Evolutionary conservation across 2,113 vertebrate species (phyloP).

Genomic region (Etia nguti): DNA sequence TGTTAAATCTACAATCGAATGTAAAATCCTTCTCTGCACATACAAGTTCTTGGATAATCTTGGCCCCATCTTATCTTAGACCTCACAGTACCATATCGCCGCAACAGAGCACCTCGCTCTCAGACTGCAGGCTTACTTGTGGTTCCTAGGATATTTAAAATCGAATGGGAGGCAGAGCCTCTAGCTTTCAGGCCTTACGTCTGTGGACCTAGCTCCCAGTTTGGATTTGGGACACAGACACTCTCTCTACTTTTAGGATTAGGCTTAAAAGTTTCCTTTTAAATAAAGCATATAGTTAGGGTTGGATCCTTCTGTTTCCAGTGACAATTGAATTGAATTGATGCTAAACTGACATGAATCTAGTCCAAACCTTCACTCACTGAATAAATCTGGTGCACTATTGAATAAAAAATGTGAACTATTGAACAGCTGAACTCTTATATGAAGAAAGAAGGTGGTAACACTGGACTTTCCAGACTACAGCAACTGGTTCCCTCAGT

Average conservation of each 20-base stretch:
- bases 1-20: not conserved
- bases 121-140: not conserved
- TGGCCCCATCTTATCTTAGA: not conserved
- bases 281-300: not conserved
- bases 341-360: not conserved
- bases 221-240: not conserved
- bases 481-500: not conserved
- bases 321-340: not conserved
- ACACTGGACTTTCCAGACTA: not conserved
- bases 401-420: not conserved
- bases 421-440: not conserved
- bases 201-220: not conserved
- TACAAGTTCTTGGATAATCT: not conserved
- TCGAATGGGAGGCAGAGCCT: not conserved
- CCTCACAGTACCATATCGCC: not conserved
- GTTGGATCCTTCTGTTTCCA: not conserved
- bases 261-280: not conserved
- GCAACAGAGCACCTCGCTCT: not conserved
- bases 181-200: not conserved
- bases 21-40: not conserved
- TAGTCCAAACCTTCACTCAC: not conserved
- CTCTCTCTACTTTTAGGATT: not conserved
- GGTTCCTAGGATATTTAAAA: not conserved
- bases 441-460: not conserved
- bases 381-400: not conserved